These are phyloP conservation scores for Natator depressus DNA, from an alignment of 2,113 vertebrate species.

Conservation along the genomic window DNA sequence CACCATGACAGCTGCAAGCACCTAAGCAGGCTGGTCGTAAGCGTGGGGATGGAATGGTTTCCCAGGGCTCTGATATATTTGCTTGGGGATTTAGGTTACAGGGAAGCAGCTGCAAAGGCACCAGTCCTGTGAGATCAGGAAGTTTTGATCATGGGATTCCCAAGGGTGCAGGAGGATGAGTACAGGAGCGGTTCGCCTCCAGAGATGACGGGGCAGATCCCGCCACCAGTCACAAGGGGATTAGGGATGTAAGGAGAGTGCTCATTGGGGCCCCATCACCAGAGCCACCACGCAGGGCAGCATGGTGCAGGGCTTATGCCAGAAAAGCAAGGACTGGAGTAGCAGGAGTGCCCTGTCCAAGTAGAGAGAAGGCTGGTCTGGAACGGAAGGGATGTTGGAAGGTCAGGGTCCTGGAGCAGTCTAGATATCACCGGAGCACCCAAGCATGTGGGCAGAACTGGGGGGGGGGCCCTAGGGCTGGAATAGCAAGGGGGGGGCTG, in stretches of 20 bases:
- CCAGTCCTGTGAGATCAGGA: neutral
- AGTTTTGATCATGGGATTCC: too few species aligned
- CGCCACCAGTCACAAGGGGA: too few species aligned
- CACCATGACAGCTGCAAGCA: neutral
- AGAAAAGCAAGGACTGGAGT: neutral
- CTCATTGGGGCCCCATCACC: too few species aligned
- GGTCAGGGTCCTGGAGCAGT: neutral
- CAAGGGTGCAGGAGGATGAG: neutral
- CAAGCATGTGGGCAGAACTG: neutral
- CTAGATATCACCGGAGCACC: neutral
- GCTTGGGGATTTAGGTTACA: neutral
- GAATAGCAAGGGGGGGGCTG: too few species aligned
- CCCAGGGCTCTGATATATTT: too few species aligned
- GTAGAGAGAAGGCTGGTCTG: neutral
- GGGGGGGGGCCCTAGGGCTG: neutral
- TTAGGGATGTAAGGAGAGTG: too few species aligned
- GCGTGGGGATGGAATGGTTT: neutral
- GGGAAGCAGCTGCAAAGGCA: neutral
- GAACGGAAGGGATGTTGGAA: slow-evolving; percentile 46
- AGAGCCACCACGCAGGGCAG: neutral
- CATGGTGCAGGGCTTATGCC: too few species aligned
- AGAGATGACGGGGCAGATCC: too few species aligned
- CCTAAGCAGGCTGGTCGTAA: neutral
- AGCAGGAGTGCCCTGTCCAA: neutral
- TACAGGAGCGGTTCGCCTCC: too few species aligned